Evolutionary conservation across 2,113 vertebrate genomes (phyloP), one percentile per base, ranked within the genome.

Genomic region (Halichoeres trimaculatus): DNA sequence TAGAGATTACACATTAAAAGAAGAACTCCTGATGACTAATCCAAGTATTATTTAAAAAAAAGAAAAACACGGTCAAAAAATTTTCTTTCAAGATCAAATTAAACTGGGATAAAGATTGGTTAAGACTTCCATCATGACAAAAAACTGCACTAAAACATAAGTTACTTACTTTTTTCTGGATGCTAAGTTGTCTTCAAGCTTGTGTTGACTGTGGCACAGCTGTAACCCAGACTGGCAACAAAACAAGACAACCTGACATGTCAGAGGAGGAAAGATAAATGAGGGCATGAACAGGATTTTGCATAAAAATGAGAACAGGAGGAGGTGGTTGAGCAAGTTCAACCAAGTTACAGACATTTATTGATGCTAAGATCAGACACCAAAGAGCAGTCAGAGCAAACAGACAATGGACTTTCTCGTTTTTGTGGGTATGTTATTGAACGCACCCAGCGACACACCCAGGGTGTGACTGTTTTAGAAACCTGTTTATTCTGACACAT

Each of bases 131-230:
- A 22, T 19, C 2, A 56, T 13, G 62, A 35, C 8, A 11, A 65
- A 54, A 73, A 9, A 17, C 5, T 9, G 34, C 3, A 1, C 3
- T 34, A 51, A 51, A 60, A 13, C 41, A 17, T 34, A 30, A 19
- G 0, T 19, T 1, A 13, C 36, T 8, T 12, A 26, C 14, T n/a
- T 77, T 64, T n/a, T 83, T 77, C 80, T 76, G 62, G 14, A 59
- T 30, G 23, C 50, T 43, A 1, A 54, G 35, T 20, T 30, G 34
- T 52, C 64, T 43, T 56, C 5, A 40, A 35, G 0, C 20, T 53
- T 20, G 38, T 56, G 23, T 61, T 10, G 2, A 35, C 51, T 50
- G 43, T n/a, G n/a, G 24, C 19, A 52, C 22, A 36, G 36, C 11
- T n/a, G 48, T 41, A 55, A 30, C 43, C 30, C 52, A 61, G 11